A percentile compares a stretch with the other conserved stretches of the same genome.
Evolutionary conservation across 2,888 invertebrate species (phyloP).

Genomic region (Dexiosoma caninum): DNA sequence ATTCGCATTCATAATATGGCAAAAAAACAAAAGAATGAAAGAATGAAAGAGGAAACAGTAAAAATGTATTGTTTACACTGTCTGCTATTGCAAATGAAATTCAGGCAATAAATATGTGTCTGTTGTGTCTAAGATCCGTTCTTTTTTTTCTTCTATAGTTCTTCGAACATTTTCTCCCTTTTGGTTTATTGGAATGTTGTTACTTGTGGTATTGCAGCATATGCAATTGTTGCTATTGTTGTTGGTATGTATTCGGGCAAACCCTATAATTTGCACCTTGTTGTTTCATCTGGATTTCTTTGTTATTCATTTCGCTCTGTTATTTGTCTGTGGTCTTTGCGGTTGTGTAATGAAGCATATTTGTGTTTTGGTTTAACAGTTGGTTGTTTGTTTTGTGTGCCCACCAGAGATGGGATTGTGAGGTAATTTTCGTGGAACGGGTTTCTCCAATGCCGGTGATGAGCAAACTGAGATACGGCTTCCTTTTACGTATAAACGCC

Average conservation of each 20-base stretch:
- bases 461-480: too few species aligned
- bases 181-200: slow-evolving; percentile 1
- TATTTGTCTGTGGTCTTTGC: slow-evolving; percentile 34
- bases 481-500: too few species aligned
- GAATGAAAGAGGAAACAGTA: not conserved
- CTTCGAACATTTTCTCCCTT: not conserved
- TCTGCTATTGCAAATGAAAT: slow-evolving; percentile 26
- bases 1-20: slow-evolving; percentile 1
- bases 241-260: slow-evolving; percentile 4
- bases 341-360: slow-evolving; percentile 38
- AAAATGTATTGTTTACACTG: slow-evolving; percentile 11
- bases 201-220: not conserved
- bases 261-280: slow-evolving; percentile 58
- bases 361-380: slow-evolving; percentile 11
- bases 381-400: not conserved
- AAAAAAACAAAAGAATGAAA: too few species aligned
- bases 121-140: slow-evolving; percentile 1
- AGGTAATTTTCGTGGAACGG: too few species aligned
- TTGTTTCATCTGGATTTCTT: slow-evolving; percentile 30
- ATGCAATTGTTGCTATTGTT: not conserved
- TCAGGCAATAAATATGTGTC: slow-evolving; percentile 28
- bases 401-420: not conserved
- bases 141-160: not conserved
- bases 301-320: not conserved
- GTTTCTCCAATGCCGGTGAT: too few species aligned